phyloP scores from a whole-genome alignment of 2,113 vertebrate species.

The Cathartes aura region DNA sequence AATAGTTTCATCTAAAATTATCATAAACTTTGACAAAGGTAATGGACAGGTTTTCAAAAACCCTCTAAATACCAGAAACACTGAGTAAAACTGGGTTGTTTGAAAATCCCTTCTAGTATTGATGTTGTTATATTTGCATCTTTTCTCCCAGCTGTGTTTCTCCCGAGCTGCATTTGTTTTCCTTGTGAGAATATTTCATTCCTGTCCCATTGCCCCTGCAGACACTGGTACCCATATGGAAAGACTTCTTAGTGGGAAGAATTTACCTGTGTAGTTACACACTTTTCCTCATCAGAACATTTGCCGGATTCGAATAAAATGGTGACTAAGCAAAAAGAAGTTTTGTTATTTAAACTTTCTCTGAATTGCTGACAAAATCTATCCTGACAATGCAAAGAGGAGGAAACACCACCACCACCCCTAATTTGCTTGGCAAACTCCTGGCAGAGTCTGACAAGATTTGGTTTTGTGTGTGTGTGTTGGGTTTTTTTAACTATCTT shows the following conservation, averaged over 20 bases:
- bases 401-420: neutral
- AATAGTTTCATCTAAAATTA: neutral
- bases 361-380: neutral
- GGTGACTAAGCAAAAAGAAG: neutral
- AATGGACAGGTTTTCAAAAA: neutral
- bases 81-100: neutral
- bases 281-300: neutral
- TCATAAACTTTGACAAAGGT: neutral
- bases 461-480: neutral
- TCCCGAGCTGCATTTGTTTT: neutral
- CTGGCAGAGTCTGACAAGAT: neutral
- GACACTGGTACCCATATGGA: neutral
- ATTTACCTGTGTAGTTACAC: neutral
- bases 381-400: neutral
- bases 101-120: neutral
- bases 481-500: neutral
- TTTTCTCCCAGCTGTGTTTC: neutral
- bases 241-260: neutral
- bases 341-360: neutral
- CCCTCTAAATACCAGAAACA: neutral
- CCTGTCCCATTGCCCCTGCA: neutral
- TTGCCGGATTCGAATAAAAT: neutral
- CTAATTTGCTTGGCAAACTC: neutral
- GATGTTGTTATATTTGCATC: neutral
- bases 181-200: neutral